Evolutionary conservation across 1,140 invertebrate genomes (phyloP).

Genomic region (Apis dorsata): DNA sequence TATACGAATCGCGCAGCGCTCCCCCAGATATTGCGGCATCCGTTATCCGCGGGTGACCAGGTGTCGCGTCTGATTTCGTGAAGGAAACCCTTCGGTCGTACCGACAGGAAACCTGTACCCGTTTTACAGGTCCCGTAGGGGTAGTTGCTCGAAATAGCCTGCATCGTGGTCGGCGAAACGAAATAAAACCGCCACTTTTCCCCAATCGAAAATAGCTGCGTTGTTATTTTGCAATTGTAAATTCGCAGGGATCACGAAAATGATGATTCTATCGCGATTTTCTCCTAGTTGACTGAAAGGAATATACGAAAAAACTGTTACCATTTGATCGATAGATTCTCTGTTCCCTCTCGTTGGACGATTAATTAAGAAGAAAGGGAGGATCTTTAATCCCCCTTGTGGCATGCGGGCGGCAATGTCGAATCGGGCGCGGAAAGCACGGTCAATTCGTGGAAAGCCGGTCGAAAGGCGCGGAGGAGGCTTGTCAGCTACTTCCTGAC

Average conservation of each 20-base stretch:
- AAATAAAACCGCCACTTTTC: constrained; percentile 15
- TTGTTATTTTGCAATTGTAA: no score
- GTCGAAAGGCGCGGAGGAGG: constrained; percentile 48
- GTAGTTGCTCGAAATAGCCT: constrained; percentile 12
- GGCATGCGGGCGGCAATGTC: constrained; percentile 41
- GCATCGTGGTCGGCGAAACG: background rate
- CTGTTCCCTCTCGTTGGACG: background rate
- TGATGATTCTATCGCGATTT: no score
- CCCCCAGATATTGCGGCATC: constrained; percentile 22
- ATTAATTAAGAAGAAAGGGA: constrained; percentile 46
- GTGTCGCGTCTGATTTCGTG: background rate
- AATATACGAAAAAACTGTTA: no score
- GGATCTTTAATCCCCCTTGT: constrained; percentile 43
- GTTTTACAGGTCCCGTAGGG: background rate
- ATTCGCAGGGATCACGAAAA: no score
- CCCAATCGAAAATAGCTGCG: background rate
- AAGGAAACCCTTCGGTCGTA: background rate
- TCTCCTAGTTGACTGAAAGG: no score
- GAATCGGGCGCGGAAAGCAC: constrained; percentile 53
- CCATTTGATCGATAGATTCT: background rate
- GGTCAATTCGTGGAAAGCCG: background rate
- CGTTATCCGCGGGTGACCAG: constrained; percentile 17
- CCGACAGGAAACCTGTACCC: background rate
- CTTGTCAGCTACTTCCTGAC: constrained; percentile 70
- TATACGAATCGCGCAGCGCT: constrained; percentile 42